These are phyloP conservation scores for Helicoverpa armigera DNA, from an alignment of 1,140 invertebrate genomes.

Conservation along the genomic window DNA sequence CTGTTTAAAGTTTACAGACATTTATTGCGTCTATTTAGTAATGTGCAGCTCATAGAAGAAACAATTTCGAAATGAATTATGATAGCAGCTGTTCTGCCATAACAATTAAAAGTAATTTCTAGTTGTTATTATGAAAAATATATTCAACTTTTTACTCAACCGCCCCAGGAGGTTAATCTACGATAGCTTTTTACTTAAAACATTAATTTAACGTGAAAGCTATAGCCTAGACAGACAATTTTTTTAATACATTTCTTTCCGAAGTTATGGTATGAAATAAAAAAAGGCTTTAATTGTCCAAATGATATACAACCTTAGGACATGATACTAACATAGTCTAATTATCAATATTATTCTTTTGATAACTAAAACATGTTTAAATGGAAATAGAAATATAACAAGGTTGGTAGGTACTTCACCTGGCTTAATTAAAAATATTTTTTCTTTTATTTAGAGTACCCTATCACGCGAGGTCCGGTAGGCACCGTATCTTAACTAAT, in stretches of 20 bases:
- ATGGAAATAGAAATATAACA: slow-evolving; percentile 31
- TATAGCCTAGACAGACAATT: not conserved
- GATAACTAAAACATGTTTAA: slow-evolving; percentile 21
- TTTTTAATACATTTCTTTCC: not conserved
- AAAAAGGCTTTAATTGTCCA: slow-evolving; percentile 9
- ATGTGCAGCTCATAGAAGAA: not conserved
- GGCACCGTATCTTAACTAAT: slow-evolving; percentile 32
- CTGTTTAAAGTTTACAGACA: not conserved
- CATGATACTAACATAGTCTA: slow-evolving; percentile 27
- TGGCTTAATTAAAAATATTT: slow-evolving; percentile 41
- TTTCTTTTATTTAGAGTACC: slow-evolving; percentile 39
- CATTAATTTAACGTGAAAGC: slow-evolving; percentile 26
- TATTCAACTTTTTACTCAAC: too few species aligned
- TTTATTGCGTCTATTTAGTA: not conserved
- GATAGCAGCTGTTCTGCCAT: not conserved
- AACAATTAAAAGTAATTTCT: slow-evolving; percentile 5
- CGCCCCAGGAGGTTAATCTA: not conserved
- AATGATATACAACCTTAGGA: slow-evolving; percentile 20
- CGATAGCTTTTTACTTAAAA: not conserved
- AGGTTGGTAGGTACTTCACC: slow-evolving; percentile 6
- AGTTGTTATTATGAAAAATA: not conserved
- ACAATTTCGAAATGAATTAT: not conserved
- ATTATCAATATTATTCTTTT: slow-evolving; percentile 34
- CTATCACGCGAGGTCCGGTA: slow-evolving; percentile 34
- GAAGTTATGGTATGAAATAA: not conserved